Percentiles rank a stretch among this genome's conserved stretches.
phyloP scores from a whole-genome alignment of 2,797 vertebrate genomes.

The Protosalanx chinensis region DNA sequence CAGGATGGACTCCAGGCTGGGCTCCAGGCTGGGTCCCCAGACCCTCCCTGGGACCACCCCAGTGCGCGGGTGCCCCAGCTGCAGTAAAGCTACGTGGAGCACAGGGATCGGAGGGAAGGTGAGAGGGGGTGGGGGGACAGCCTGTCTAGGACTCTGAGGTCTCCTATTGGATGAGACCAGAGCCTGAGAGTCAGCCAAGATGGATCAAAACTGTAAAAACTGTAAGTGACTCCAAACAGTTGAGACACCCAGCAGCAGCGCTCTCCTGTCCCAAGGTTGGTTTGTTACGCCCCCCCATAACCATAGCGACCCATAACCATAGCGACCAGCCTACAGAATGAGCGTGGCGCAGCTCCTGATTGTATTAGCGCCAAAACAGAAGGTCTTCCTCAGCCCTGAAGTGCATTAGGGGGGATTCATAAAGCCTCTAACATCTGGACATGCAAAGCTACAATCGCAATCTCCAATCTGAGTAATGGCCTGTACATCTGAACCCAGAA shows the following conservation, averaged over 20 bases:
- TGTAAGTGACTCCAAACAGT: no score
- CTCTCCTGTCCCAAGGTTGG: no score
- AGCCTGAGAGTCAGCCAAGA: no score
- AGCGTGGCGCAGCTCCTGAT: no score
- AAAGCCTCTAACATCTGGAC: constrained; percentile 65
- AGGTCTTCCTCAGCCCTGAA: background rate
- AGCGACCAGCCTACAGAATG: no score
- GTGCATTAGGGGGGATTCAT: background rate
- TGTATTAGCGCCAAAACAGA: background rate
- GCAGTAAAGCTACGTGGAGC: background rate
- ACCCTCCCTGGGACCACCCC: background rate
- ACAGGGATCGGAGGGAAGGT: background rate
- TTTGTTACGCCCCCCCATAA: no score
- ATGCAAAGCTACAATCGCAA: constrained; percentile 51
- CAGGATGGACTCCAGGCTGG: no score
- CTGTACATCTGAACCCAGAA: constrained; percentile 38
- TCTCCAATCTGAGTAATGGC: constrained; percentile 71
- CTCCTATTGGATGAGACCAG: no score
- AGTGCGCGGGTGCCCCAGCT: constrained; percentile 35
- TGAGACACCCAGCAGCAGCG: no score
- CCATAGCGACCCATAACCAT: no score
- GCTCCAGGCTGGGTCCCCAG: background rate
- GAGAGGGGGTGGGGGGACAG: background rate
- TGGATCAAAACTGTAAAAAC: no score
- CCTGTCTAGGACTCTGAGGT: no score